phyloP scores from a whole-genome alignment of 2,113 vertebrate genomes.

The Leuciscus idus region DNA sequence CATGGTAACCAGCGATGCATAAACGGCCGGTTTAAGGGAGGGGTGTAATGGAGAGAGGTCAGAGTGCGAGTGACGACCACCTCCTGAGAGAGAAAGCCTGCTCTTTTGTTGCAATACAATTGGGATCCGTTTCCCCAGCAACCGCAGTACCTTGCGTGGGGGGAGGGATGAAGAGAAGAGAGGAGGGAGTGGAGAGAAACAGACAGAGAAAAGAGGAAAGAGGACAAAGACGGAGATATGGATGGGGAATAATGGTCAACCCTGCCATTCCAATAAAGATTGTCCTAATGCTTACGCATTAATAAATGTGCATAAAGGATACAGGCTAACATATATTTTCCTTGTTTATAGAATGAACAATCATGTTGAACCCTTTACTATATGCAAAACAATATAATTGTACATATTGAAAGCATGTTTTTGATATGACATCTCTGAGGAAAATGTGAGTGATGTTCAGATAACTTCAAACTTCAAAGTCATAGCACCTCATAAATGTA shows the following conservation, averaged over 20 bases:
- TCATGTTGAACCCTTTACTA: background rate
- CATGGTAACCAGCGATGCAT: slow-evolving; percentile 74
- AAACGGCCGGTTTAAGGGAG: slow-evolving; percentile 57
- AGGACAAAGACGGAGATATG: slow-evolving; percentile 44
- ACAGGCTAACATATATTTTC: background rate
- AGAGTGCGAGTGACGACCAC: slow-evolving; percentile 75
- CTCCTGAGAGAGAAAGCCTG: slow-evolving; percentile 74
- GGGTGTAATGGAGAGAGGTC: slow-evolving; percentile 71
- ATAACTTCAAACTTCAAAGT: background rate
- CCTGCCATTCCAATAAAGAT: slow-evolving; percentile 63
- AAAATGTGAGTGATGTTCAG: background rate
- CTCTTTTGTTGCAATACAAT: slow-evolving; percentile 80
- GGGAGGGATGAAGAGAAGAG: slow-evolving; percentile 52
- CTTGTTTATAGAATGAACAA: background rate
- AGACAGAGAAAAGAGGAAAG: slow-evolving; percentile 13
- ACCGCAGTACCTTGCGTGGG: slow-evolving; percentile 70
- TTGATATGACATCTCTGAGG: background rate
- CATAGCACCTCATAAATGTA: background rate
- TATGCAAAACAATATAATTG: background rate
- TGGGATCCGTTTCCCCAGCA: slow-evolving; percentile 76
- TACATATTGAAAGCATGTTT: background rate
- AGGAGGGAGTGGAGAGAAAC: slow-evolving; percentile 47
- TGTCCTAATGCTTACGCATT: background rate
- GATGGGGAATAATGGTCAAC: slow-evolving; percentile 57
- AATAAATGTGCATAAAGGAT: slow-evolving; percentile 9